Evolutionary conservation across 2,113 vertebrate genomes (phyloP), one percentile per base, ranked within the genome.

Genomic region (Halichoeres trimaculatus): DNA sequence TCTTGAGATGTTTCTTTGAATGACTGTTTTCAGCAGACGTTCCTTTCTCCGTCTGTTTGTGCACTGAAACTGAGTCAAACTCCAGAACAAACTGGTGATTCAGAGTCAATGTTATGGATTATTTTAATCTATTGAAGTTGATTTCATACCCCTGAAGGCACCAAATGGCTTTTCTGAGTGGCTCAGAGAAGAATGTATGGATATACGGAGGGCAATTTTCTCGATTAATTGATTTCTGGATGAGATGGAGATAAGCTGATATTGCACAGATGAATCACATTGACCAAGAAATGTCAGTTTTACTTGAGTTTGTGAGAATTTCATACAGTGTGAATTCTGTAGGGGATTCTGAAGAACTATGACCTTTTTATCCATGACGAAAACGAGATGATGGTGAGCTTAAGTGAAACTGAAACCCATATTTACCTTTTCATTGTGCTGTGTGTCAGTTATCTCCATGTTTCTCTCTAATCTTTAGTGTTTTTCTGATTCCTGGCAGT

Each of bases 111-210:
- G 71, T 43, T 64, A 40, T 72, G 78, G 85, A 85, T 81, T 85
- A 83, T 87, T 68, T 70, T 71, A n/a, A 83, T 85, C 76, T 83
- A 66, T 69, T 71, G 51, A 85, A 79, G 74, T 67, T 40, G 26
- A 41, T 45, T 85, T 70, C 70, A 70, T 43, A 78, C n/a, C 12
- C 53, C 66, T 34, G 66, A 63, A 10, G 41, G 45, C 60, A 30
- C 54, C 17, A 78, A 80, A 83, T 74, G 63, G 68, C 22, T 70
- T 84, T 73, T 75, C 45, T 74, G 41, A 24, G 8, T 26, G 65
- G 76, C 30, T 56, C 40, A 54, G 62, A 13, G 43, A 23, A 20
- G 41, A 81, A 74, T 36, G 69, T 60, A 17, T 41, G 40, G 40
- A 59, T 65, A 77, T 52, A 74, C 45, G 62, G 65, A 30, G 53